Evolutionary conservation across 2,797 vertebrate species (phyloP), one percentile per base, ranked within the genome.

Genomic region (Psittacula echo): DNA sequence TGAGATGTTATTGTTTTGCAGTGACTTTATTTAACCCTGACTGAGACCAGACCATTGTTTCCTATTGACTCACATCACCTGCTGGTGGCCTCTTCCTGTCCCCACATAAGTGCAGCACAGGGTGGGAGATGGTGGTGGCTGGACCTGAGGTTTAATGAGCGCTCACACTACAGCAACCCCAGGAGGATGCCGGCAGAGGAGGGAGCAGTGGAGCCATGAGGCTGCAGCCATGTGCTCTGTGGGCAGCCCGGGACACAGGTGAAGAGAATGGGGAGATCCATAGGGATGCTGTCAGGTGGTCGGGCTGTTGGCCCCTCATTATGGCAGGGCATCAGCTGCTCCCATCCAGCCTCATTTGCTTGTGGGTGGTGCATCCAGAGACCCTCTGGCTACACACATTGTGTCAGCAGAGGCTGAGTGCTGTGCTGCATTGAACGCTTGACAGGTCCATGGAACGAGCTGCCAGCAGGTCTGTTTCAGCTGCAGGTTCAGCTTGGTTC

Each of bases 51-150:
- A 74, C 95, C 90, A 58, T 93, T 96, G 96, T 97, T 98, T 98
- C 97, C 97, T 94, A 81, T 78, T 91, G 93, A 91, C 87, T 96
- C 95, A 96, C 61, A 81, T 81, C 81, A 71, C 83, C 90, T 94
- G 91, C 10, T 16, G 65, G 3, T 83, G 91, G 85, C 85, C 86
- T 93, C 97, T 98, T 98, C 97, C 98, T 95, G 96, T 86, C 96
- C 97, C 86, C 60, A 27, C 34, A 0, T 37, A 6, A 41, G 7
- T 44, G 42, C 87, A 42, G 47, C 29, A 93, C 92, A 58, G 91
- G 75, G 29, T 87, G 95, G 97, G 97, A 95, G 95, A 85, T 76
- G 96, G 80, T 65, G 39, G 6, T 29, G 61, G 19, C 53, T 4
- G 13, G 58, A 22, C 10, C 89, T 17, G 9, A 2, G 72, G 8